Conservation (phyloP, 1,140 invertebrate species). For the Telenomus remus region DNA sequence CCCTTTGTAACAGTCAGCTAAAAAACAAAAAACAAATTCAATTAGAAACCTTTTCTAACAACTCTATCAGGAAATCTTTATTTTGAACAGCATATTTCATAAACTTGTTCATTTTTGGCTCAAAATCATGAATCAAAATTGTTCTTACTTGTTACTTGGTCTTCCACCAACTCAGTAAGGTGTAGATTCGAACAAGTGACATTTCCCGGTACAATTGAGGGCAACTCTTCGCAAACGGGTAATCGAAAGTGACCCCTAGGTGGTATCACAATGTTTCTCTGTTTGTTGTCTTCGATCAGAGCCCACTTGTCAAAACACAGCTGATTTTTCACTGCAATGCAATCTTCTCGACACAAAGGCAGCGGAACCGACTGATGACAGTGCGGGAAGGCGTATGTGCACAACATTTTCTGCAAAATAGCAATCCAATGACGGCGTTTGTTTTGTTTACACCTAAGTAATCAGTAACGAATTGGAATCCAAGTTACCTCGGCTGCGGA, state of each 20-base stretch:
- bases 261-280: conserved; percentile 84
- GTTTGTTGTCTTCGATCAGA: conserved; percentile 91
- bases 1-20: conserved; percentile 89
- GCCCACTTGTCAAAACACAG: conserved; percentile 96
- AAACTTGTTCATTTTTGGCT: too few relatives aligned
- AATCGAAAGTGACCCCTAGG: conserved; percentile 90
- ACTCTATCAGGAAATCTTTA: too few relatives aligned
- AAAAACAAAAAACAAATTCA: conserved; percentile 13
- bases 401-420: conserved; percentile 84
- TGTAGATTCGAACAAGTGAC: conserved; percentile 86
- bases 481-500: conserved; percentile 85
- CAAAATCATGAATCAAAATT: too few relatives aligned
- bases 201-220: conserved; percentile 78
- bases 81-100: too few relatives aligned
- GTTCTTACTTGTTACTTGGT: conserved; percentile 83
- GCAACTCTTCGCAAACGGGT: conserved; percentile 88
- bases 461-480: conserved; percentile 1
- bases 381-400: conserved; percentile 93
- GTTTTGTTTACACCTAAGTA: neutral
- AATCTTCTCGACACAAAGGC: conserved; percentile 93
- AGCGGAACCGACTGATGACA: conserved; percentile 81
- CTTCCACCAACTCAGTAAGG: conserved; percentile 86
- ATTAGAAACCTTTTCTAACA: too few relatives aligned
- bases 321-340: conserved; percentile 89
- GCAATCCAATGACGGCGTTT: neutral